Percentiles rank a stretch among this genome's conserved stretches.
Conservation (phyloP, 2,113 vertebrate genomes). For the Lamprotornis superbus region DNA sequence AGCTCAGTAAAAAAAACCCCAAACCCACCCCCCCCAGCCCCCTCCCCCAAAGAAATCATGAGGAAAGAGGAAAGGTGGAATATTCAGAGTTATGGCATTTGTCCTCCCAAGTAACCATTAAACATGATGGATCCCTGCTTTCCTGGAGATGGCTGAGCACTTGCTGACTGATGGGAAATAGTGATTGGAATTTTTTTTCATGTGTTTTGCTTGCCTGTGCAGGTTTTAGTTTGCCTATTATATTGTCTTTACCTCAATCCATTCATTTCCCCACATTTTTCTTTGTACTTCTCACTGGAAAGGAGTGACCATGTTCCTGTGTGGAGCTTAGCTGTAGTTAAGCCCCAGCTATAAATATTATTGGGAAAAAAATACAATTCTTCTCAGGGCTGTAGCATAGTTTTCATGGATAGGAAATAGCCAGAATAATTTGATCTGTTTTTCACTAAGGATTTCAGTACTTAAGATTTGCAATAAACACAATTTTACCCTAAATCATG, state of each 20-base stretch:
- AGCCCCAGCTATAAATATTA: neutral
- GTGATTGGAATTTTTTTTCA: neutral
- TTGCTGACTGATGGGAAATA: rapidly evolving
- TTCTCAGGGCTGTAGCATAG: neutral
- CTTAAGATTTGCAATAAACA: neutral
- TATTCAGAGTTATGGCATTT: rapidly evolving
- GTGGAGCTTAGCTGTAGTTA: neutral
- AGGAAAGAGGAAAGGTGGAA: neutral
- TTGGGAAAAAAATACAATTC: neutral
- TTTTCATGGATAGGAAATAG: neutral
- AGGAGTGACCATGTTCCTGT: neutral
- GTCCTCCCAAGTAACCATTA: neutral
- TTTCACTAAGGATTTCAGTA: neutral
- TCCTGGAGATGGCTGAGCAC: neutral
- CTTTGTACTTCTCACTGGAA: neutral
- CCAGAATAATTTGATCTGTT: neutral
- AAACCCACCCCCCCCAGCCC: neutral
- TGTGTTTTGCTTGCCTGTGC: neutral
- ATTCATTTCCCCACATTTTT: neutral
- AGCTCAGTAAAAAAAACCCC: neutral
- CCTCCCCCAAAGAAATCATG: neutral
- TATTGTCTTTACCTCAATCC: neutral
- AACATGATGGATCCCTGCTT: rapidly evolving
- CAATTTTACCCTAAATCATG: neutral
- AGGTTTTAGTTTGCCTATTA: neutral